Evolutionary conservation across 2,888 invertebrate species (phyloP).

Genomic region (Drosophila neoperkinsi): DNA sequence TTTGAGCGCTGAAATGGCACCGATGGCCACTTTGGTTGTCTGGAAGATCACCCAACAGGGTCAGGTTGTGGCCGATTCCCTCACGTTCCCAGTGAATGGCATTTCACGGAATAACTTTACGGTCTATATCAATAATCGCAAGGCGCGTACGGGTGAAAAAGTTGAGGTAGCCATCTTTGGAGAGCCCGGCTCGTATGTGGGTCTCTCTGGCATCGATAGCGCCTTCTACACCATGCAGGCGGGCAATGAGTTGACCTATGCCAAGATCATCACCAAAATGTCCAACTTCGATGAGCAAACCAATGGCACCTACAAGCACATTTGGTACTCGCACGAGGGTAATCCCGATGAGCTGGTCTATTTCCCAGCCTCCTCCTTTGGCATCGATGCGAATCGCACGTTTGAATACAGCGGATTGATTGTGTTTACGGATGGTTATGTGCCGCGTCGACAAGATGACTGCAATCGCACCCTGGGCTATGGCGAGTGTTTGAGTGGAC

Average conservation of each 20-base stretch:
- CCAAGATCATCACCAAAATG: slow-evolving; percentile 95
- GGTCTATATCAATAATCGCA: slow-evolving; percentile 95
- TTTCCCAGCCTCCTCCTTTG: slow-evolving; percentile 95
- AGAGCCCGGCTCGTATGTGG: slow-evolving; percentile 97
- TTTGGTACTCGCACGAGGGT: slow-evolving; percentile 93
- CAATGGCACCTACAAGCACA: slow-evolving; percentile 93
- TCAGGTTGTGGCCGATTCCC: slow-evolving; percentile 94
- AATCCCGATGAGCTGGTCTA: slow-evolving; percentile 94
- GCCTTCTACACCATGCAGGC: slow-evolving; percentile 97
- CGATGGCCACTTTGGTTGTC: slow-evolving; percentile 94
- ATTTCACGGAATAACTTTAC: slow-evolving; percentile 96
- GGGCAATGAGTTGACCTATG: slow-evolving; percentile 95
- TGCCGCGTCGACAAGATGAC: slow-evolving; percentile 88
- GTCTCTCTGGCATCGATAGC: slow-evolving; percentile 94
- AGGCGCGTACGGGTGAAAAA: slow-evolving; percentile 96
- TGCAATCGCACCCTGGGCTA: slow-evolving; percentile 91
- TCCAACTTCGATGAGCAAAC: slow-evolving; percentile 93
- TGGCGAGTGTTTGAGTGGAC: slow-evolving; percentile 92
- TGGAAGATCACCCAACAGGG: slow-evolving; percentile 94
- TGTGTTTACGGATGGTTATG: slow-evolving; percentile 95
- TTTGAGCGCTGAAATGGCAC: slow-evolving; percentile 95
- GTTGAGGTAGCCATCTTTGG: slow-evolving; percentile 97
- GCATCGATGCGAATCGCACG: slow-evolving; percentile 96
- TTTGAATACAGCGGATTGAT: slow-evolving; percentile 95
- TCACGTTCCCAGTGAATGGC: slow-evolving; percentile 98